phyloP scores from a whole-genome alignment of 2,888 invertebrate species.

The Nezara viridula region DNA sequence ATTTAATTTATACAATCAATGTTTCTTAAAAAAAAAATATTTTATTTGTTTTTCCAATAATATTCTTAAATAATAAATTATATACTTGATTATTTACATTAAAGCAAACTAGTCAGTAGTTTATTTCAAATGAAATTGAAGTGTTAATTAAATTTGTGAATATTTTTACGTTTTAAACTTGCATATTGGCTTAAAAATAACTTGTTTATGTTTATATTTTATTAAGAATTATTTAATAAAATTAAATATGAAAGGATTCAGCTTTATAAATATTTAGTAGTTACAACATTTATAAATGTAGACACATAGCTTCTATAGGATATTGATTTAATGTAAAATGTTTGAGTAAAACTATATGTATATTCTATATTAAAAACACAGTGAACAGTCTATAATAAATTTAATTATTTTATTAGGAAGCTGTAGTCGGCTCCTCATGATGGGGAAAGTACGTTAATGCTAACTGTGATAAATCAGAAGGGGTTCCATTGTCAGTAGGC shows the following conservation, averaged over 20 bases:
- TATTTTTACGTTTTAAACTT: not conserved
- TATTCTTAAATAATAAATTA: not conserved
- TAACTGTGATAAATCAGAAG: constrained; percentile 11
- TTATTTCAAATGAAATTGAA: not conserved
- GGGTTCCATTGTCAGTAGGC: constrained; percentile 34
- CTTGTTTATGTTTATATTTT: not conserved
- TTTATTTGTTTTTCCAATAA: too few relatives aligned
- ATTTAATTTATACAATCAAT: too few relatives aligned
- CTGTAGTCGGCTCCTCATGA: not conserved
- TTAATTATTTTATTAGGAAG: not conserved
- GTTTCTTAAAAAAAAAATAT: too few relatives aligned
- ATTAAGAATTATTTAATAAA: not conserved
- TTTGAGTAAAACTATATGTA: not conserved
- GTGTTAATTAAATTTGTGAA: not conserved
- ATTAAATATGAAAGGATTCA: not conserved
- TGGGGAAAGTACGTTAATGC: constrained; percentile 17
- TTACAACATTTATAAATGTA: not conserved
- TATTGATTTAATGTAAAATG: not conserved
- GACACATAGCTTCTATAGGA: not conserved
- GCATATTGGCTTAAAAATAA: not conserved
- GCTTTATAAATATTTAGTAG: not conserved
- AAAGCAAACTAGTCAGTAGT: not conserved
- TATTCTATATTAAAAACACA: not conserved
- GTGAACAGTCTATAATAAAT: not conserved
- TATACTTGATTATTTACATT: not conserved